Base-by-base conservation (phyloP, 2,888 invertebrate species). In the Watsonalla binaria region DNA sequence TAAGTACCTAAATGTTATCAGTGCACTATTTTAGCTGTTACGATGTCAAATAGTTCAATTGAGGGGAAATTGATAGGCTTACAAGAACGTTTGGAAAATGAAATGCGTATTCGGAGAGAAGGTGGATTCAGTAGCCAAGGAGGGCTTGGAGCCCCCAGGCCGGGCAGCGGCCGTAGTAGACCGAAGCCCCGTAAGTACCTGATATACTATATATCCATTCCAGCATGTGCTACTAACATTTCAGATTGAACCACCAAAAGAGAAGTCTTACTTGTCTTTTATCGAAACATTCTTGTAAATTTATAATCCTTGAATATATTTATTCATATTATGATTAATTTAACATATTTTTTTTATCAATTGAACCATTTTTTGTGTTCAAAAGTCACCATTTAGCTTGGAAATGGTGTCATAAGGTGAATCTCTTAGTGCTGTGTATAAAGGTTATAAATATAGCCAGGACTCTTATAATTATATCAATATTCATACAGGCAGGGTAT, bases 1-100 rank as follows among this genome's bases (percentile, higher is more conserved):
- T 74, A 77, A 71, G 73, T 78, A 76, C 74, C 78, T 87, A 80
- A 78, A 86, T 86, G 88, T 79, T 82, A 80, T 75, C 70, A 74
- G 76, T 78, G 77, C 58, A 67, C 62, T 71, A 70, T 67, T 74
- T 66, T 73, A 66, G 62, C 78, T 70, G 66, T 65, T 76, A 88
- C 70, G 81, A 94, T 94, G 94, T 94, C 94, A 86, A 93, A 93
- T 91, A 92, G 93, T 83, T 92, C 93, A 77, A 92, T 95, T 82
- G 95, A 95, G 84, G 95, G 94, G 76, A 96, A 95, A 92, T 93
- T 97, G 80, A 93, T 95, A 88, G 95, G 94, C 78, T 92, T 97
- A 86, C 94, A 97, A 87, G 95, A 95, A 81, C 93, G 95, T 74
- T 92, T 97, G 70, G 93, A 94, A 83, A 88, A 88, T 80, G 89